Conservation (phyloP, 37 sponge, comb jelly and placozoan species). For the Amphimedon queenslandica region DNA sequence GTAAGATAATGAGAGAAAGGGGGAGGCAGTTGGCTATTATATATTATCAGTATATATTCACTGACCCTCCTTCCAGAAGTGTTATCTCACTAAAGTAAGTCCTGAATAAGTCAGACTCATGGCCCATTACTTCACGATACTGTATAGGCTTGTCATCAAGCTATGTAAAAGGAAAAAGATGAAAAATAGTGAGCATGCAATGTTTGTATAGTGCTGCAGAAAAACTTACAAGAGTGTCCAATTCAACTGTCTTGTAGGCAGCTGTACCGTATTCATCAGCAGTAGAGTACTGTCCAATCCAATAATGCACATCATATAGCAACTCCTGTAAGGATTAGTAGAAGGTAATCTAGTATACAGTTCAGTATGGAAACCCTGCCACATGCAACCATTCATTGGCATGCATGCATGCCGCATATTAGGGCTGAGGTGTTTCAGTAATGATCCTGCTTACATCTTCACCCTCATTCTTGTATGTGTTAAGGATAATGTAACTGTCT, state of each 20-base stretch:
- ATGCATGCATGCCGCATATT: background rate
- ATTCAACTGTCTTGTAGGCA: slow-evolving; percentile 74
- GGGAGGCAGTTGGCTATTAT: background rate
- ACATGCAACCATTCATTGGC: background rate
- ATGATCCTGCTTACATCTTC: no score
- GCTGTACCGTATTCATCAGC: slow-evolving; percentile 73
- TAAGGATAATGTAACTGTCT: slow-evolving; percentile 85
- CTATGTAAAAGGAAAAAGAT: slow-evolving; percentile 1
- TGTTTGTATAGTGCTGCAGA: background rate
- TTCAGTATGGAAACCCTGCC: background rate
- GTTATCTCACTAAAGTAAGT: slow-evolving; percentile 64
- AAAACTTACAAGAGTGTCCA: slow-evolving; percentile 51
- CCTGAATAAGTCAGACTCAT: slow-evolving; percentile 78
- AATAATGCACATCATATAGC: slow-evolving; percentile 60
- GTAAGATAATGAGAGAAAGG: background rate
- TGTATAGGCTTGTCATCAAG: slow-evolving; percentile 88
- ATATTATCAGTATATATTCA: no score
- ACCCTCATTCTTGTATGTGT: no score
- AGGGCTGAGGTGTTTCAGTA: background rate
- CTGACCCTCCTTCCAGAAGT: slow-evolving; percentile 66
- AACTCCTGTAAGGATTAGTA: slow-evolving; percentile 43
- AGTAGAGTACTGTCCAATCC: slow-evolving; percentile 67
- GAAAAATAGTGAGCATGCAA: background rate
- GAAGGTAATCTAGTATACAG: background rate
- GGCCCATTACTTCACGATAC: slow-evolving; percentile 76